These are phyloP conservation scores for Harpalus rufipes DNA, from an alignment of 2,888 invertebrate genomes.

Conservation along the genomic window DNA sequence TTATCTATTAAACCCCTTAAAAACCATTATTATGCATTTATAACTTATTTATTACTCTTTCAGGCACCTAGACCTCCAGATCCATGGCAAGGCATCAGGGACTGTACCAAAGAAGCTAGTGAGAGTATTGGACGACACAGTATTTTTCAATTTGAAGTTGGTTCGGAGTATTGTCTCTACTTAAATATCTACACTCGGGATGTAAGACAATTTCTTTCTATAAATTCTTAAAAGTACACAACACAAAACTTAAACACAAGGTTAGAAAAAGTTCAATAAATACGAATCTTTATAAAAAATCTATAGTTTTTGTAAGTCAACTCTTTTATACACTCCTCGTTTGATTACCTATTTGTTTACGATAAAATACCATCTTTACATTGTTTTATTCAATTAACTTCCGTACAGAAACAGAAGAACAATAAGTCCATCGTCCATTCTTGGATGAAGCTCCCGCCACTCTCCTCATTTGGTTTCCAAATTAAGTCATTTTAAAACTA, in stretches of 20 bases:
- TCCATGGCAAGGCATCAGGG: slow-evolving; percentile 68
- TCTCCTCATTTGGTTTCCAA: no score
- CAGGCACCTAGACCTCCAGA: slow-evolving; percentile 68
- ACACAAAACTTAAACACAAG: not conserved
- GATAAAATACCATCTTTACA: no score
- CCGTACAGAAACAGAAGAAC: no score
- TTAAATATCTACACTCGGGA: slow-evolving; percentile 74
- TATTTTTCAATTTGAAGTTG: slow-evolving; percentile 73
- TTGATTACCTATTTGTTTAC: no score
- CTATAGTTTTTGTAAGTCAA: not conserved
- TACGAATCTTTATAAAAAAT: not conserved
- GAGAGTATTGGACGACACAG: slow-evolving; percentile 71
- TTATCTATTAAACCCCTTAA: no score
- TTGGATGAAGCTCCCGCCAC: no score
- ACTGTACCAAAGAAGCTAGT: slow-evolving; percentile 70
- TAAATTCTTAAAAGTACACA: not conserved
- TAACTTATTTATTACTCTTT: slow-evolving; percentile 2
- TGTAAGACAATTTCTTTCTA: slow-evolving; percentile 60
- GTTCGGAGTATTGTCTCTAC: slow-evolving; percentile 77
- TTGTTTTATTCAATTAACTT: no score
- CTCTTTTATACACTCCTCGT: no score
- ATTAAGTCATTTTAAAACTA: no score
- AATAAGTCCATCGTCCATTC: no score
- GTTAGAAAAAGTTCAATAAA: not conserved
- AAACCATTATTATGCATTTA: not conserved